Evolutionary conservation across 2,113 vertebrate species (phyloP), one percentile per base, ranked within the genome.

Genomic region (Alaudala cheleensis): DNA sequence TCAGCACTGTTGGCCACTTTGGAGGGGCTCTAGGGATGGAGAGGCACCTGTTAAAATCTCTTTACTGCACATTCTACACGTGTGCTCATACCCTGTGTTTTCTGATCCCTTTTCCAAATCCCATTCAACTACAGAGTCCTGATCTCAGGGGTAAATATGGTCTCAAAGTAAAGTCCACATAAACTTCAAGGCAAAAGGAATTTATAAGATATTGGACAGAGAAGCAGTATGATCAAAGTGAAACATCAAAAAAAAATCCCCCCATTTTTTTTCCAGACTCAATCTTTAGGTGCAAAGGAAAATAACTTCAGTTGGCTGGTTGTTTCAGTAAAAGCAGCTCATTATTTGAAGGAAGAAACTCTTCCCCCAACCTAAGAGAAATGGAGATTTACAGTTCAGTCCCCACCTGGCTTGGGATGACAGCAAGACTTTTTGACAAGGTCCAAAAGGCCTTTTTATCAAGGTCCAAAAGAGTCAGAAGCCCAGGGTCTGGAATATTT

Each of bases 271-370:
- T 86, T 44, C 53, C 44, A 93, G 25, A 21, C 12, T 85, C 44
- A 60, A 14, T 51, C 61, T 79, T 85, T 51, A 85, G 53, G 79
- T 86, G 86, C 23, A 85, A 93, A 71, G 56, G 22, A 79, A 90
- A 94, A 60, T 11, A 79, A 84, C 12, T 69, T 42, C 11, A 78
- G 47, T 54, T 88, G 88, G 44, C 88, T 23, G 51, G 45, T 61
- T 67, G 34, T 65, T 94, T 81, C 72, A 84, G 54, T 47, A 62
- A 93, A 90, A 92, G 39, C 51, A 79, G 61, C 31, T 90, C 62
- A 50, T 89, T 92, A 86, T 47, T 72, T 82, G 47, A 85, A 67
- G 39, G n/a, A n/a, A 93, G 61, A 92, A 85, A 74, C 49, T 67
- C 33, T 66, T 70, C 18, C 13, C 34, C 12, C 44, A 74, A 9